Percentiles rank a stretch among this genome's conserved stretches.
phyloP scores from a whole-genome alignment of 2,888 invertebrate species.

The Didymodactylos carnosus region DNA sequence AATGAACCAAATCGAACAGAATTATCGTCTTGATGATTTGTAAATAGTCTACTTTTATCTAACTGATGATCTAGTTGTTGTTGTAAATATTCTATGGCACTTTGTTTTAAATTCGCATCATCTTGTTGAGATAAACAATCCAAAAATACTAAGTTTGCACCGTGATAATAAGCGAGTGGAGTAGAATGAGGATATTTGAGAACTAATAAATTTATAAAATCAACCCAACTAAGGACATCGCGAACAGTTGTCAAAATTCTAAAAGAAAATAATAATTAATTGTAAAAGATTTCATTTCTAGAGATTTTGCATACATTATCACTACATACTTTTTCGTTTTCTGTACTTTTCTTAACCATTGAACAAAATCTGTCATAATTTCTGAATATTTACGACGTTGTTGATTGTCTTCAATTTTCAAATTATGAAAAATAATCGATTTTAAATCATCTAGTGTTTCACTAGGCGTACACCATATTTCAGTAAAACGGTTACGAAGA shows the following conservation, averaged over 20 bases:
- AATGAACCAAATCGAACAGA: background rate
- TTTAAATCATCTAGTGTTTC: conserved; percentile 48
- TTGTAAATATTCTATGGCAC: background rate
- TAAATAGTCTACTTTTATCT: background rate
- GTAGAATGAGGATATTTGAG: conserved; percentile 20
- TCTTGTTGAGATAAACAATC: conserved; percentile 58
- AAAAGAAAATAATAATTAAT: conserved; percentile 20
- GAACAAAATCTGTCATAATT: conserved; percentile 56
- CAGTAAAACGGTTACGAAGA: conserved; percentile 53
- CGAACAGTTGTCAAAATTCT: conserved; percentile 66
- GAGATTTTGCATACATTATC: background rate
- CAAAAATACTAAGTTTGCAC: conserved; percentile 68
- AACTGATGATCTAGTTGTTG: background rate
- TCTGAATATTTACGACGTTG: conserved; percentile 39
- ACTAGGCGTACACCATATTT: conserved; percentile 17
- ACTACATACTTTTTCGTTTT: background rate
- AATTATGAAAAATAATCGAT: conserved; percentile 58
- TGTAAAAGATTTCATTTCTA: background rate
- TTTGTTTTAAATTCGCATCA: background rate
- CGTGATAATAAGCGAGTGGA: conserved; percentile 54
- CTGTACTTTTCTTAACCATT: conserved; percentile 39
- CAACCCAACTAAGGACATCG: conserved; percentile 74
- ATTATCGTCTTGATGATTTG: background rate
- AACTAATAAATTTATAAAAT: conserved; percentile 42
- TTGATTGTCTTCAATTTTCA: conserved; percentile 12